Base-by-base conservation (phyloP, 2,113 vertebrate species). In the Lutjanus erythropterus region DNA sequence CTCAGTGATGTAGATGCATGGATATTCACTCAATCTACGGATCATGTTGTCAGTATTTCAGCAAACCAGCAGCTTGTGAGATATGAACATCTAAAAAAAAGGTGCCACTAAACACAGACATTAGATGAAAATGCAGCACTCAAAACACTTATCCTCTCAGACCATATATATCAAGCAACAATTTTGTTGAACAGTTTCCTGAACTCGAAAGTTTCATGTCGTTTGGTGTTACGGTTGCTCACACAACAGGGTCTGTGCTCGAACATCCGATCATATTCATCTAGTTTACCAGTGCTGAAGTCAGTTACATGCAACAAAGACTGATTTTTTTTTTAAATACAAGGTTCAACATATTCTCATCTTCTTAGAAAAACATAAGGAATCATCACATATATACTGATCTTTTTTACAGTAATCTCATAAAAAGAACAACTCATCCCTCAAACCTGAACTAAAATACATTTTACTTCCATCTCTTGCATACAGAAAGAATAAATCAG, bases 341-440 rank as follows among this genome's bases (percentile, higher is more conserved):
- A 42, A 23, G 3, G 33, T 68, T 46, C 15, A 59, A 29, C 60
- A 37, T 73, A 29, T 42, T 47, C 27, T 60, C 23, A 15, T 52
- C 9, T 23, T 78, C 16, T 61, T 11, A 58, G 25, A 0, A 59
- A 59, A 84, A 23, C 23, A 41, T 11, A 42, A 60, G 27, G 12
- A 55, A 71, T 6, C 55, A 41, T 59, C 29, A 71, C 42, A 84
- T 1, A 62, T 27, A 60, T 25, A 62, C 10, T 19, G 19, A 75
- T 71, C 23, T 35, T 65, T n/a, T 56, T 86, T 59, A 86, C 70
- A 88, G 74, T 74, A 14, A 67, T 79, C 8, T 16, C 3, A 33
- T 77, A 35, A 35, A 59, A 49, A 68, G 19, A 75, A n/a, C 72
- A 52, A 78, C 21, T 15, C 69, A 44, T 52, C 31, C 33, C 47